These are phyloP conservation scores for Drosophila rhopaloa DNA, from an alignment of 1,140 invertebrate genomes.

Conservation along the genomic window DNA sequence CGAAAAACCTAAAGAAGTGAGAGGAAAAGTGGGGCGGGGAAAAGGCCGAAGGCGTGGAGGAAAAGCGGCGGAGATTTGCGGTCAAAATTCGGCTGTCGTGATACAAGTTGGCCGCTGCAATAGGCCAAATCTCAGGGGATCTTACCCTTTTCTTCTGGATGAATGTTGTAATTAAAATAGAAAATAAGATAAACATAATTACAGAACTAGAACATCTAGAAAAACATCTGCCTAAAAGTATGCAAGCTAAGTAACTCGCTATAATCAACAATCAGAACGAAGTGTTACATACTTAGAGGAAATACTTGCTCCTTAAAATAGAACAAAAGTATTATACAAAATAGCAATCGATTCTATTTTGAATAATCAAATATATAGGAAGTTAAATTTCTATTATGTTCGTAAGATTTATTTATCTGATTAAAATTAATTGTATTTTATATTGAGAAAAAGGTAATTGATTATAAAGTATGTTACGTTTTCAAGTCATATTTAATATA, in stretches of 20 bases:
- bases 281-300: conserved; percentile 16
- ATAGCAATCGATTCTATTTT: too few species aligned
- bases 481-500: too few species aligned
- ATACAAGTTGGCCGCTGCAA: not conserved
- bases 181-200: not conserved
- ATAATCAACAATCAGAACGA: not conserved
- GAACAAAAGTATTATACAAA: too few species aligned
- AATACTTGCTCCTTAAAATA: not conserved
- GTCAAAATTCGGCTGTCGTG: conserved; percentile 18
- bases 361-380: too few species aligned
- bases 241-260: not conserved
- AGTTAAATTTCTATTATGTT: too few species aligned
- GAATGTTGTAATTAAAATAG: too few species aligned
- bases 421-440: not conserved
- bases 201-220: not conserved
- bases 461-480: too few species aligned
- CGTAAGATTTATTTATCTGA: too few species aligned
- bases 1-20: conserved; percentile 10
- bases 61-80: conserved; percentile 24
- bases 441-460: too few species aligned
- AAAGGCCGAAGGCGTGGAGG: not conserved
- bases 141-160: too few species aligned
- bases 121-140: not conserved
- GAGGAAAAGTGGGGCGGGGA: not conserved
- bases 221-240: conserved; percentile 6